Percentiles rank a stretch among this genome's conserved stretches.
phyloP scores from a whole-genome alignment of 2,888 invertebrate genomes.

The Allygus modestus region DNA sequence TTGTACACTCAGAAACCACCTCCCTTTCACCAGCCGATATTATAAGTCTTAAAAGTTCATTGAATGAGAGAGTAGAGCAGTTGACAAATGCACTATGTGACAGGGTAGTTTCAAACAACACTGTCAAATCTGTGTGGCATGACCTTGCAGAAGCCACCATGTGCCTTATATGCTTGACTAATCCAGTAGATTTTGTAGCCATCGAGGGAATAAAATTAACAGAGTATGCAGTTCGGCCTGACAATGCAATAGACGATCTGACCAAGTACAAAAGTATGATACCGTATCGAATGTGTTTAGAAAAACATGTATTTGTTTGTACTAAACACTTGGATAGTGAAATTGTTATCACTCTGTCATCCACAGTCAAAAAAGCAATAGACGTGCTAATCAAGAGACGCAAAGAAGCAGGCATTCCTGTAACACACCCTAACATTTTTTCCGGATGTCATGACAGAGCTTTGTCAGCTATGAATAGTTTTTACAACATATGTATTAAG shows the following conservation, averaged over 20 bases:
- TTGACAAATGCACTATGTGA: slow-evolving; percentile 17
- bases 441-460: background rate
- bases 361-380: background rate
- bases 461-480: slow-evolving; percentile 3
- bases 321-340: background rate
- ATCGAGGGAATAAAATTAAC: background rate
- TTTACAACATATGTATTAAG: background rate
- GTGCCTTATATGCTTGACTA: background rate
- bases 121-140: background rate
- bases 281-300: background rate
- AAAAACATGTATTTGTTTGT: background rate
- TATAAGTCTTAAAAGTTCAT: background rate
- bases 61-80: background rate
- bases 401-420: background rate
- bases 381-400: background rate
- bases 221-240: slow-evolving; percentile 22
- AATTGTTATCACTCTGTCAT: background rate
- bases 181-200: background rate
- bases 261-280: background rate
- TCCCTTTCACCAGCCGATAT: background rate
- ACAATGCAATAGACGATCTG: background rate
- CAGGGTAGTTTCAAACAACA: background rate
- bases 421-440: background rate
- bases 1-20: background rate
- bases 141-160: background rate